phyloP scores from a whole-genome alignment of 1,140 invertebrate genomes.

The Druon quercuslanigerum region DNA sequence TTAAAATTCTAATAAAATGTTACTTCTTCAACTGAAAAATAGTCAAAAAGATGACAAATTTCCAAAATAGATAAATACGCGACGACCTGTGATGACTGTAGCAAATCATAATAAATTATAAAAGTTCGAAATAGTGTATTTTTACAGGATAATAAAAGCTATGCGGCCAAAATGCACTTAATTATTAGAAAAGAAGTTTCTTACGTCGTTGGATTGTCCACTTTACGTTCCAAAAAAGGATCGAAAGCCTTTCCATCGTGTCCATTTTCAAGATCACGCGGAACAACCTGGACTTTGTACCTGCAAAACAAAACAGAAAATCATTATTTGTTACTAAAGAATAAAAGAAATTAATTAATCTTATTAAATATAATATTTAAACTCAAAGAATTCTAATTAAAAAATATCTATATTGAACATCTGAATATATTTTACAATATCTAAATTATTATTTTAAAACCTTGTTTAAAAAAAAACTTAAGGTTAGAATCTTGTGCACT shows the following conservation, averaged over 20 bases:
- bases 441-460: no score
- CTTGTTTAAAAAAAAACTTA: no score
- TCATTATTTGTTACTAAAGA: background rate
- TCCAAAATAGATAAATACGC: no score
- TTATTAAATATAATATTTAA: background rate
- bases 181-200: conserved; percentile 60
- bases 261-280: conserved; percentile 74
- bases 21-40: no score
- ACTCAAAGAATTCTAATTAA: background rate
- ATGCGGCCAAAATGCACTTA: background rate
- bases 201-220: conserved; percentile 89
- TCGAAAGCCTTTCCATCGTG: conserved; percentile 79
- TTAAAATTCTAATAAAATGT: no score
- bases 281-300: conserved; percentile 78
- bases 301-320: conserved; percentile 68
- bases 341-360: background rate
- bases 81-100: no score
- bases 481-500: no score
- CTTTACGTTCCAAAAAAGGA: conserved; percentile 83
- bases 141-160: background rate
- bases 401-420: no score
- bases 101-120: no score
- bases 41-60: no score
- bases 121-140: no score
- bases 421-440: no score